Conservation (phyloP, 2,797 vertebrate genomes). For the Sebastes nivosus region DNA sequence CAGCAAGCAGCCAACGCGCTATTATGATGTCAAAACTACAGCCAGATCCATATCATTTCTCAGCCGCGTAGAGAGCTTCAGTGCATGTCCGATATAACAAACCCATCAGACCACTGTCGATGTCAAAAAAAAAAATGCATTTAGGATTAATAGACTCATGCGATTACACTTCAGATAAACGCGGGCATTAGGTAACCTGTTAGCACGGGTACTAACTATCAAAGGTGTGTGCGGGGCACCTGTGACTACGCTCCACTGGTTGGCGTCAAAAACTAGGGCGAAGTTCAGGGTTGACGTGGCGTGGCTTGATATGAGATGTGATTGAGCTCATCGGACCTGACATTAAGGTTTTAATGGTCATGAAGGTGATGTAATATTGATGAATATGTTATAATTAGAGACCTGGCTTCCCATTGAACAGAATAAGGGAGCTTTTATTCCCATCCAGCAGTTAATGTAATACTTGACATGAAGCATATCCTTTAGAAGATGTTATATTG, state of each 20-base stretch:
- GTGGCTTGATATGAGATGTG: slow-evolving; percentile 19
- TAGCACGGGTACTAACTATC: slow-evolving; percentile 63
- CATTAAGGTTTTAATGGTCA: slow-evolving; percentile 37
- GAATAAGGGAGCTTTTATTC: slow-evolving; percentile 35
- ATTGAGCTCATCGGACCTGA: slow-evolving; percentile 33
- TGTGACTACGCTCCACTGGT: slow-evolving; percentile 41
- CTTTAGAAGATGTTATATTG: slow-evolving; percentile 67
- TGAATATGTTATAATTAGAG: slow-evolving; percentile 36
- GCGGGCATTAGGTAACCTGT: slow-evolving; percentile 79
- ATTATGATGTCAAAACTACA: slow-evolving; percentile 85
- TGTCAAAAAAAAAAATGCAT: slow-evolving; percentile 38
- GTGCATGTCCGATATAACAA: slow-evolving; percentile 65
- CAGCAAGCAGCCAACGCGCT: slow-evolving; percentile 80
- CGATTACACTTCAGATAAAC: slow-evolving; percentile 51
- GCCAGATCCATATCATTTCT: slow-evolving; percentile 72
- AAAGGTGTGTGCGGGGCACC: slow-evolving; percentile 53
- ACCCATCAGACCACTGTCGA: slow-evolving; percentile 27
- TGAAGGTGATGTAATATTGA: slow-evolving; percentile 51
- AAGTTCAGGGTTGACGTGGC: slow-evolving; percentile 31
- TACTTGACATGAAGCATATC: slow-evolving; percentile 68
- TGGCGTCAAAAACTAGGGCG: slow-evolving; percentile 37
- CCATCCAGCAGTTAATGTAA: slow-evolving; percentile 37
- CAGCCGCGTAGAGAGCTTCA: slow-evolving; percentile 67
- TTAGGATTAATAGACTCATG: slow-evolving; percentile 50
- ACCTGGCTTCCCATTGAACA: slow-evolving; percentile 35